Evolutionary conservation across 2,797 vertebrate genomes (phyloP), one percentile per base, ranked within the genome.

Genomic region (Acridotheres tristis): DNA sequence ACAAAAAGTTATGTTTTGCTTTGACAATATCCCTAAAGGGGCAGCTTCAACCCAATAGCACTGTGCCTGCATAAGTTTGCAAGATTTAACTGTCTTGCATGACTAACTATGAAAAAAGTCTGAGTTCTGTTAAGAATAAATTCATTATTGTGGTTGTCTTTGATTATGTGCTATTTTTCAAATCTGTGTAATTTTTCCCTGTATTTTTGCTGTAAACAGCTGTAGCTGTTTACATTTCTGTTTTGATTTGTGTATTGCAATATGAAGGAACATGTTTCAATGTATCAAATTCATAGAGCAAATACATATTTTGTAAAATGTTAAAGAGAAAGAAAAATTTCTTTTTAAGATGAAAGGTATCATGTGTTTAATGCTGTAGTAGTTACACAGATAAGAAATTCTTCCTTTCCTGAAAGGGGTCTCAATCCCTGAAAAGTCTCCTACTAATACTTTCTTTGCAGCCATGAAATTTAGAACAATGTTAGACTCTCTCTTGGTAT

Each of bases 391-490:
- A 66, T 71, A 25, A 5, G 29, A 55, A 75, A 50, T 34, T 26
- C 5, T 85, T 95, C 50, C 26, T 77, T 85, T 93, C 57, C 69
- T 77, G 36, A 36, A 36, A 45, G 74, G 16, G 21, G 10, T 59
- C 14, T 66, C 17, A 73, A 47, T 59, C 26, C 17, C n/a, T 69
- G 71, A 80, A 68, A 84, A 65, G 55, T 91, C 36, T 95, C 29
- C 20, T 68, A 5, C 42, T 95, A 58, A 69, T 74, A 51, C 23
- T 27, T 80, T 63, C 20, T 71, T 89, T 90, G 26, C 42, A 81
- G 29, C 50, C 45, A 27, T 89, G 90, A 90, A 45, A 81, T 96
- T 85, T 92, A 97, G 71, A 67, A 65, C 27, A 90, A 90, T 75
- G 32, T 87, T 53, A 51, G 23, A 68, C 34, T 68, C 23, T 81